Conservation (phyloP, 2,113 vertebrate species). For the Etheostoma spectabile region DNA sequence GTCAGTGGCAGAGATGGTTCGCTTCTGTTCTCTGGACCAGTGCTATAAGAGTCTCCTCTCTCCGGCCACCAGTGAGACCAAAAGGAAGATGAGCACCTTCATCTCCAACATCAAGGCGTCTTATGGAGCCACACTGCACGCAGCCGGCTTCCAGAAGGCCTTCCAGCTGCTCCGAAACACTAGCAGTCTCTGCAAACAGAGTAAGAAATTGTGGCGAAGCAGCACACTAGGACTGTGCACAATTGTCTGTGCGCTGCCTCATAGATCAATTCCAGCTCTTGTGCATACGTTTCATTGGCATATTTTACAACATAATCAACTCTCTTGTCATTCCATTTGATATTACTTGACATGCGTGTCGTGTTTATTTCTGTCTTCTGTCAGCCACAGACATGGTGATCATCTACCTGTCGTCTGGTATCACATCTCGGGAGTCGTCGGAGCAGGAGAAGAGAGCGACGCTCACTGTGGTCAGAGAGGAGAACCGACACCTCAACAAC, state of each 20-base stretch:
- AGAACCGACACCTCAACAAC: conserved; percentile 97
- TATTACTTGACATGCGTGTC: neutral
- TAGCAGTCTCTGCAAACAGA: conserved; percentile 88
- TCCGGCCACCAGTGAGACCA: conserved; percentile 97
- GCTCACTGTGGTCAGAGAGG: conserved; percentile 93
- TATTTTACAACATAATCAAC: neutral
- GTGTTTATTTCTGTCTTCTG: conserved; percentile 4
- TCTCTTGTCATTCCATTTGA: neutral
- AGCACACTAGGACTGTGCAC: neutral
- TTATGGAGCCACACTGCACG: conserved; percentile 93
- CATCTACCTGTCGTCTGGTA: conserved; percentile 96
- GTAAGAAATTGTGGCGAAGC: conserved; percentile 79
- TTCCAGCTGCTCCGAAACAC: conserved; percentile 96
- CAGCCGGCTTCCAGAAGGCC: conserved; percentile 94
- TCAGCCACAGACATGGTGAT: conserved; percentile 95
- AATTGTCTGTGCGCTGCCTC: neutral
- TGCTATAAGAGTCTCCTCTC: conserved; percentile 97
- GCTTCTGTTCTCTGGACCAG: conserved; percentile 96
- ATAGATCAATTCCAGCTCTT: conserved; percentile 1
- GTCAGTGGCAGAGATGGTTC: conserved; percentile 91
- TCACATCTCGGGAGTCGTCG: conserved; percentile 92
- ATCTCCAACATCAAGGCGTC: conserved; percentile 91
- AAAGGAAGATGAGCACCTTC: conserved; percentile 97
- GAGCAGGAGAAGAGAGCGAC: conserved; percentile 96
- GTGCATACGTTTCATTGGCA: neutral